Conservation (phyloP, 2,797 vertebrate genomes). For the Cryptoprocta ferox region DNA sequence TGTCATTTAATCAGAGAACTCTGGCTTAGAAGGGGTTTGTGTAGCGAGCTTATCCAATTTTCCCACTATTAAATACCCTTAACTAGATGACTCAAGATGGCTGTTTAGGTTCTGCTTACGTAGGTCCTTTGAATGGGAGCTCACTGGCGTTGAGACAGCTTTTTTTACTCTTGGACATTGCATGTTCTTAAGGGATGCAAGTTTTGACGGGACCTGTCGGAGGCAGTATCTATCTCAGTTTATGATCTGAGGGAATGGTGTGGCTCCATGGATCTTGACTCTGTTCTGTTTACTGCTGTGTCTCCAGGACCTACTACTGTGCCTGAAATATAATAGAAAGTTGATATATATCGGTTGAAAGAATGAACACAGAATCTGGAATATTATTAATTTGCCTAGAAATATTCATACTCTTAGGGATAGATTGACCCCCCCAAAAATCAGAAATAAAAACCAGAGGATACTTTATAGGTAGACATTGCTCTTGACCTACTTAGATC, state of each 20-base stretch:
- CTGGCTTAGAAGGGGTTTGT: not conserved
- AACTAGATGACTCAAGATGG: not conserved
- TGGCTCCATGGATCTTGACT: not conserved
- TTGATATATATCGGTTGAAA: not conserved
- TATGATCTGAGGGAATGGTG: not conserved
- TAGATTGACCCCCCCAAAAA: not conserved
- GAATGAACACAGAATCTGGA: not conserved
- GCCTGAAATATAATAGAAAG: not conserved
- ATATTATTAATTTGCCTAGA: not conserved
- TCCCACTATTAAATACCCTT: not conserved
- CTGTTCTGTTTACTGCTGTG: not conserved
- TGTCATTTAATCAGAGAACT: not conserved
- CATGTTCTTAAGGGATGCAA: not conserved
- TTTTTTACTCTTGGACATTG: not conserved
- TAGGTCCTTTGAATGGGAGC: not conserved
- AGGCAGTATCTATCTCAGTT: not conserved
- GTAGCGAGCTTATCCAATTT: not conserved
- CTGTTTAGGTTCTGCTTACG: not conserved
- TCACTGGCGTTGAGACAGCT: not conserved
- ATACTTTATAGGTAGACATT: not conserved
- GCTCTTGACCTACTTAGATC: not conserved
- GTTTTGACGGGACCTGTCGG: no score
- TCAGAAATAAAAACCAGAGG: conserved; percentile 1
- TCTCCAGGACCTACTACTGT: not conserved
- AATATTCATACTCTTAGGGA: not conserved